phyloP scores from a whole-genome alignment of 2,888 invertebrate species.

The Epistrophe grossulariae region DNA sequence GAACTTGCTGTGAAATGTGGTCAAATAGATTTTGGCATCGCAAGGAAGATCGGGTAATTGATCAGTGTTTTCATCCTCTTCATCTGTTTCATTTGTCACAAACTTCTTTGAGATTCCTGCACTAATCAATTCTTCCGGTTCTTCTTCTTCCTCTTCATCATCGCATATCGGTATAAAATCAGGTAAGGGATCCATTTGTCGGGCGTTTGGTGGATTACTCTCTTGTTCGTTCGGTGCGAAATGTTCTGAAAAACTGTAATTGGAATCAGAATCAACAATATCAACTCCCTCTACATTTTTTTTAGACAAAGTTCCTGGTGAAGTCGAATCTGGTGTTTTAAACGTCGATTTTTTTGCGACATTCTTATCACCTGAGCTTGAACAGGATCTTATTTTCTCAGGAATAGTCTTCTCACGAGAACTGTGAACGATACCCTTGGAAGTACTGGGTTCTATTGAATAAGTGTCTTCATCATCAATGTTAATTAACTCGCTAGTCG shows the following conservation, averaged over 20 bases:
- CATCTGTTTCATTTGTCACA: slow-evolving; percentile 71
- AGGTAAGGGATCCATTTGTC: slow-evolving; percentile 79
- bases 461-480: slow-evolving; percentile 17
- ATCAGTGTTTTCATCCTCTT: slow-evolving; percentile 54
- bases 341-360: slow-evolving; percentile 21
- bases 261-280: slow-evolving; percentile 82
- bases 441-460: slow-evolving; percentile 40
- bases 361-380: background rate
- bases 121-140: slow-evolving; percentile 16
- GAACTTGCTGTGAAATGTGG: slow-evolving; percentile 84
- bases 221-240: slow-evolving; percentile 78
- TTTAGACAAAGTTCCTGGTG: slow-evolving; percentile 12
- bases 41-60: slow-evolving; percentile 78
- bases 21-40: slow-evolving; percentile 85
- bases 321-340: slow-evolving; percentile 49
- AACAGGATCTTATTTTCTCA: background rate
- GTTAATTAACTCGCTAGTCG: background rate
- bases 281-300: slow-evolving; percentile 33
- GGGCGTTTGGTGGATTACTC: slow-evolving; percentile 3
- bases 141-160: slow-evolving; percentile 35
- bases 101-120: slow-evolving; percentile 79
- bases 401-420: background rate
- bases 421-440: background rate
- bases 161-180: slow-evolving; percentile 80
- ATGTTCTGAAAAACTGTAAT: slow-evolving; percentile 83